Base-by-base conservation (phyloP, 1,140 invertebrate genomes). In the Nilaparvata lugens region DNA sequence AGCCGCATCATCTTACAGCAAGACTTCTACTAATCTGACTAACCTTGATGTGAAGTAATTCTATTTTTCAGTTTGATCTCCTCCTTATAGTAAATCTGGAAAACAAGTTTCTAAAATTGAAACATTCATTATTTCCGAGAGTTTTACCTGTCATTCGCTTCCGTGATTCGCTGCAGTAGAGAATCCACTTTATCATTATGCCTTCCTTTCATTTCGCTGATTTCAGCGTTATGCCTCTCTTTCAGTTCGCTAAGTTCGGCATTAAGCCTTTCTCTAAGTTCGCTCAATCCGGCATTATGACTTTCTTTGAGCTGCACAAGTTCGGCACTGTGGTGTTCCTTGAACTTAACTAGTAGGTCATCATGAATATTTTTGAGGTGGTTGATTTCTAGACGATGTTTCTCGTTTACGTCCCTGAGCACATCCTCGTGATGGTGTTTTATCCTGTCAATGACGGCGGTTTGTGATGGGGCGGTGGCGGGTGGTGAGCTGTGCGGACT, bases 171-270 rank as follows among this genome's bases (percentile, higher is more conserved):
- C 68, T 87, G 85, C 23, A 92, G 71, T 61, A 92, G 74, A 23
- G 83, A 81, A 71, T 92, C 80, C n/a, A 81, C 73, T 72, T 87
- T 87, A 66, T 90, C 86, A 73, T 91, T 89, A 68, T 91, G 86
- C 43, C 81, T 80, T 64, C 87, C 84, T 62, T 91, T 87, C 45
- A 80, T 80, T 65, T 88, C 83, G 59, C 86, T 84, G 11, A 81
- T 79, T 61, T 35, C 31, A 35, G 31, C 31, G 81, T 73, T 72
- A 87, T 87, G 66, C 89, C 86, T 73, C 90, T 89, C 68, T 91
- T 86, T 45, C 80, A 80, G 64, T 87, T 84, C 61, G 91, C 87
- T 48, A 79, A 80, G 65, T 88, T 83, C 59, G 85, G 84, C 13
- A 81, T 73, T 72, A 86, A 87, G 66, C 89, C 86, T 73, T 90